Evolutionary conservation across 2,888 invertebrate species (phyloP), one percentile per base, ranked within the genome.

Genomic region (Didymodactylos carnosus): DNA sequence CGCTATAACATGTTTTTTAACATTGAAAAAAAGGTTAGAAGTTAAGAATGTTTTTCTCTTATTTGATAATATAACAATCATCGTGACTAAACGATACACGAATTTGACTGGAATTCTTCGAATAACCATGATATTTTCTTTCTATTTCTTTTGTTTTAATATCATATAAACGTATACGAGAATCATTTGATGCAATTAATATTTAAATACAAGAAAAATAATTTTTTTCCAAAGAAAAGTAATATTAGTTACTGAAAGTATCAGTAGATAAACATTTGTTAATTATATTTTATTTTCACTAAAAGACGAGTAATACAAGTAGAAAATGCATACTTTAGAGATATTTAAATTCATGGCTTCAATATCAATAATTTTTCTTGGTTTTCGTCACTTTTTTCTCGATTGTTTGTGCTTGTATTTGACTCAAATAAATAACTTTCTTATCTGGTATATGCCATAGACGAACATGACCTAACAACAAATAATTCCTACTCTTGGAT

Each of bases 401-500:
- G 39, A 62, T 35, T 91, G 91, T 0, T 94, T 89, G n/a, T 81
- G 78, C 85, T 95, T 95, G 83, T 8, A 62, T 62, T 35, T n/a
- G 35, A 6, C 92, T 95, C 94, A 95, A 97, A 11, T 94, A 88
- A 0, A 94, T 93, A 11, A 97, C 95, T 84, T 94, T 94, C 83
- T 98, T 98, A 82, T 99, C 97, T 0, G 97, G 95, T 81, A 98
- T 98, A 84, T 97, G 94, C 98, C 98, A 99, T 11, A 99, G 85
- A n/a, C 98, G 86, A 19, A 62, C 62, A 35, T 62, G 62, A 2
- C 62, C 35, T 35, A 0, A 35, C 7, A 7, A 1, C 19, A 35
- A 27, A 35, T 13, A 53, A 35, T n/a, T 79, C 87, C 87, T 81
- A 87, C 87, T 86, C 86, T 49, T 16, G 98, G 98, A 85, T 98